These are phyloP conservation scores for Leptinotarsa texana DNA, from an alignment of 1,140 invertebrate genomes.

Conservation along the genomic window DNA sequence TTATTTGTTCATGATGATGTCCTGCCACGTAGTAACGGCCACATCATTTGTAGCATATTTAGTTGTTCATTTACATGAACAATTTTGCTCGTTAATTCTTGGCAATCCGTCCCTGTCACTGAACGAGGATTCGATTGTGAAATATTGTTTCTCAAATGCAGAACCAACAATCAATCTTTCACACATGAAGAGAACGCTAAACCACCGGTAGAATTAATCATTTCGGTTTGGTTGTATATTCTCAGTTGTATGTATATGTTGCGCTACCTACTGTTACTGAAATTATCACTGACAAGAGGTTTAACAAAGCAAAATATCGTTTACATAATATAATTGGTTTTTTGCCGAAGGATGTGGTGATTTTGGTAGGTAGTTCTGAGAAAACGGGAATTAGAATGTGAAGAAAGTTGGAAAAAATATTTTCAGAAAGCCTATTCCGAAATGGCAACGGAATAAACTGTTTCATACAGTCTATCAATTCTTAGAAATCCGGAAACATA, in stretches of 20 bases:
- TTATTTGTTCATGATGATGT: too few relatives aligned
- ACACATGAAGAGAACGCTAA: conserved; percentile 37
- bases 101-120: not conserved
- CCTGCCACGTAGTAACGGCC: too few relatives aligned
- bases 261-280: conserved; percentile 31
- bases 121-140: conserved; percentile 9
- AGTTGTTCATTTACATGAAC: too few relatives aligned
- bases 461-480: too few relatives aligned
- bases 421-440: too few relatives aligned
- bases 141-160: conserved; percentile 20
- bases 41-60: too few relatives aligned
- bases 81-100: too few relatives aligned
- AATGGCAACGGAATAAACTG: too few relatives aligned
- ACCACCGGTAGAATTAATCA: conserved; percentile 36
- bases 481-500: too few relatives aligned
- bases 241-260: conserved; percentile 12
- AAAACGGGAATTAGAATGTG: too few relatives aligned
- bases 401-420: too few relatives aligned
- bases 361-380: not conserved
- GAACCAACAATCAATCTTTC: conserved; percentile 38
- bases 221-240: not conserved
- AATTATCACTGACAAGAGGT: not conserved
- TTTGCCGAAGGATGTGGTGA: not conserved
- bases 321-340: conserved; percentile 2
- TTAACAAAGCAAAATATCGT: not conserved